phyloP scores from a whole-genome alignment of 2,797 vertebrate species.

The Myoxocephalus aenaeus region DNA sequence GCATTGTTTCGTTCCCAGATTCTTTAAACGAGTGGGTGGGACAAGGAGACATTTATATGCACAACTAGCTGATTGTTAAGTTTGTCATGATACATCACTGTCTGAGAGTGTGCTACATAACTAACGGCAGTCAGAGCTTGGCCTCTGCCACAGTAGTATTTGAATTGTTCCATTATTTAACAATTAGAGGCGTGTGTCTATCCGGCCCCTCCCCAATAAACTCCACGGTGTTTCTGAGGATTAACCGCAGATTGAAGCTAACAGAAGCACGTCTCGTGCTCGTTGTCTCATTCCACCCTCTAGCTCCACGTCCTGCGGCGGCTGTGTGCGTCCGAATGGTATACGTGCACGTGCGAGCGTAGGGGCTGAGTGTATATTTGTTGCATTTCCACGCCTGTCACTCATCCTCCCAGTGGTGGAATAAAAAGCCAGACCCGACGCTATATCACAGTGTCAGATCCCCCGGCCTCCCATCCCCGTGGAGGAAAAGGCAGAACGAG shows the following conservation, averaged over 20 bases:
- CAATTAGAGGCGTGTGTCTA: constrained; percentile 13
- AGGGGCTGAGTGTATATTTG: constrained; percentile 53
- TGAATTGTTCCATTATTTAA: constrained; percentile 26
- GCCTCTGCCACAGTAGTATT: neutral
- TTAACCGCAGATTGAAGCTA: constrained; percentile 52
- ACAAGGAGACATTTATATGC: neutral
- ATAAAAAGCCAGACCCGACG: constrained; percentile 12
- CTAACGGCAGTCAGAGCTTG: constrained; percentile 7
- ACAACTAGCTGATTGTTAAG: constrained; percentile 19
- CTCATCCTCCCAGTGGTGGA: constrained; percentile 30
- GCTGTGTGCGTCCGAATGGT: constrained; percentile 35
- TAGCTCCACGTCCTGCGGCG: constrained; percentile 6
- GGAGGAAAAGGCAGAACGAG: neutral
- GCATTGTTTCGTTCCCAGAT: neutral
- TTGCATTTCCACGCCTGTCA: constrained; percentile 68
- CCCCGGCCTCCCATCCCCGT: neutral
- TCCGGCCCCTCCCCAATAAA: constrained; percentile 4
- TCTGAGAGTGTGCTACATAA: constrained; percentile 10
- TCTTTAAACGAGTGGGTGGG: neutral
- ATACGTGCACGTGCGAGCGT: constrained; percentile 31
- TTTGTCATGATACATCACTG: constrained; percentile 25
- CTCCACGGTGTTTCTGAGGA: constrained; percentile 52
- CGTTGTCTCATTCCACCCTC: constrained; percentile 10
- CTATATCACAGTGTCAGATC: constrained; percentile 22
- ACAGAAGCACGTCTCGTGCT: constrained; percentile 34